A percentile compares a stretch with the other conserved stretches of the same genome.
Conservation (phyloP, 2,113 vertebrate genomes). For the Sphyrna mokarran region DNA sequence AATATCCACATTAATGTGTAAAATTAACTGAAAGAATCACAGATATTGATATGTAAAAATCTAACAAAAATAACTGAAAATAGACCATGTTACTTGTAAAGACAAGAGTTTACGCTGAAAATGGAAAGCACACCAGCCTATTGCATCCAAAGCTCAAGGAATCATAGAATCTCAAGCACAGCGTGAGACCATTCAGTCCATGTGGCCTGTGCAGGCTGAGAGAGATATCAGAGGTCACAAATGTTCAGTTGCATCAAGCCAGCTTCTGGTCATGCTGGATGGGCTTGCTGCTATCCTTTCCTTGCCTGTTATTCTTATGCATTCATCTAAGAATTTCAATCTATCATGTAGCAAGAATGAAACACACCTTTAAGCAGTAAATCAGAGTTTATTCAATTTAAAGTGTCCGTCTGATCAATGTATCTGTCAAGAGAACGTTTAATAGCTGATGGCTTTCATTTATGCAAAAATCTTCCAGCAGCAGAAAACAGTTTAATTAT, state of each 20-base stretch:
- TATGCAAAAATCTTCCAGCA: constrained; percentile 36
- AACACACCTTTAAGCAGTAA: too few relatives aligned
- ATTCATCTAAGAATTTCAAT: too few relatives aligned
- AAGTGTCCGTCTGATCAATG: too few relatives aligned
- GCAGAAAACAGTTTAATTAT: constrained; percentile 35
- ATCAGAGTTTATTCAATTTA: too few relatives aligned
- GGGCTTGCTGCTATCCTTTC: neutral
- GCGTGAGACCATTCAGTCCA: too few relatives aligned
- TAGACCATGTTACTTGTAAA: neutral
- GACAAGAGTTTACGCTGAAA: neutral
- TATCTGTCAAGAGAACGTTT: neutral
- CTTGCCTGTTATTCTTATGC: too few relatives aligned
- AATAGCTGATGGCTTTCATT: constrained; percentile 40
- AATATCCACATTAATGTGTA: neutral
- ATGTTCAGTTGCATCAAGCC: neutral
- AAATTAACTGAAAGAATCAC: neutral
- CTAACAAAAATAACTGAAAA: neutral
- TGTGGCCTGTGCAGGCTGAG: neutral
- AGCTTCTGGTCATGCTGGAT: neutral
- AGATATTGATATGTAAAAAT: neutral
- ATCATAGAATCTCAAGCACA: neutral
- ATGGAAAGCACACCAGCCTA: neutral
- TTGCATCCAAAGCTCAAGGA: neutral
- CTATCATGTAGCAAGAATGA: too few relatives aligned
- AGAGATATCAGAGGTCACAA: neutral